phyloP scores from a whole-genome alignment of 2,797 vertebrate genomes.

The Ciconia nigra region DNA sequence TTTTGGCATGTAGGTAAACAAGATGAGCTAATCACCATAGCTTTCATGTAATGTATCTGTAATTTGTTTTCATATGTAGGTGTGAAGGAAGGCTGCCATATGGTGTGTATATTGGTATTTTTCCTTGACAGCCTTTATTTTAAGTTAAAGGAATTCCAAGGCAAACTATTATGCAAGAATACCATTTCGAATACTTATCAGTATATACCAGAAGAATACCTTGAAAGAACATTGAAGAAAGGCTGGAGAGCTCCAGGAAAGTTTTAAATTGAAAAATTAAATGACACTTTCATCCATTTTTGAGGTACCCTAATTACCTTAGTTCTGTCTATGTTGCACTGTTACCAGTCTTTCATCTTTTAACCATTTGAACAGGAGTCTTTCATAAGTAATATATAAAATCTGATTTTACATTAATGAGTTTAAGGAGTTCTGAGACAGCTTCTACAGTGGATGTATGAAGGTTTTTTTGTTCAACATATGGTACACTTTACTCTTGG shows the following conservation, averaged over 20 bases:
- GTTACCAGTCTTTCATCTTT: constrained; percentile 32
- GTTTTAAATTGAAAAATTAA: constrained; percentile 50
- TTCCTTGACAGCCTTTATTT: constrained; percentile 58
- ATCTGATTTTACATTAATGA: not conserved
- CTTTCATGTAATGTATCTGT: constrained; percentile 37
- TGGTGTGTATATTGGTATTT: constrained; percentile 49
- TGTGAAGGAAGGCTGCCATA: constrained; percentile 56
- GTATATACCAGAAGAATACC: not conserved
- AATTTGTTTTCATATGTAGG: constrained; percentile 53
- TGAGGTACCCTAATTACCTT: constrained; percentile 12
- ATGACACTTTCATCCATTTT: not conserved
- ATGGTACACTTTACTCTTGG: not conserved
- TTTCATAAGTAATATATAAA: not conserved
- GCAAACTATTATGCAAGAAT: constrained; percentile 31
- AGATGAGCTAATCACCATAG: constrained; percentile 38
- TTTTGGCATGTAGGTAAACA: constrained; percentile 61
- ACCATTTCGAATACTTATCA: not conserved
- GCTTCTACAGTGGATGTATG: not conserved
- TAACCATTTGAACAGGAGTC: not conserved
- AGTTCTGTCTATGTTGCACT: not conserved
- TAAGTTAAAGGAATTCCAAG: constrained; percentile 45
- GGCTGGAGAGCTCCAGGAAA: constrained; percentile 4
- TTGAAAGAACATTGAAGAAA: constrained; percentile 12
- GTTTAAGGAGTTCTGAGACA: not conserved
- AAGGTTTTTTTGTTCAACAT: not conserved